Base-by-base conservation (phyloP, 2,113 vertebrate species). In the Forbesichthys papilliferus region DNA sequence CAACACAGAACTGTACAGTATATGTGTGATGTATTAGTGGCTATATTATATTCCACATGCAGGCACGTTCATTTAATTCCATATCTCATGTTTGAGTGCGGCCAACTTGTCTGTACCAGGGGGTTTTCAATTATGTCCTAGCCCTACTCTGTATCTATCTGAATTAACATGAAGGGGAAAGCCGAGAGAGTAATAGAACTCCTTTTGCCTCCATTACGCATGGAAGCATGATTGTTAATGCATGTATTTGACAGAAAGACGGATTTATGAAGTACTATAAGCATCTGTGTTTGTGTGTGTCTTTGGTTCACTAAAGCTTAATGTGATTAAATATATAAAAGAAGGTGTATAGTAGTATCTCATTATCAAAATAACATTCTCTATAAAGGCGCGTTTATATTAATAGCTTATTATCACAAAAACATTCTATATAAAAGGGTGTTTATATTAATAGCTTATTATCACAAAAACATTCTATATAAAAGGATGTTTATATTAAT, bases 41-140 rank as follows among this genome's bases (percentile, higher is more conserved):
- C n/a, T 57, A 46, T 27, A 47, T 52, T 72, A 64, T 76, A 34
- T 77, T 67, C 47, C 54, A 61, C 69, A 56, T 82, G 57, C 48
- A 47, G 60, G 47, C 49, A n/a, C 57, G 18, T 70, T 81, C 74
- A 69, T 78, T 77, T 79, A 75, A 14, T 48, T 18, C 47, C 51
- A 20, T 56, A 64, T 58, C 76, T 77, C 63, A 27, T 27, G 27
- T 27, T 3, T 48, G 55, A 73, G 76, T 66, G 12, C 66, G 64
- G 62, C 56, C 48, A 36, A 18, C 73, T 73, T 67, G 79, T 82
- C 80, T 16, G 61, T 64, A 64, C 71, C 0, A 36, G 53, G 70
- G 59, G 36, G 36, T 69, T 90, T 88, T 89, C 82, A 89, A 90
- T 88, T 87, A 90, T 70, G 68, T 80, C 47, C 53, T 63, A 67